Base-by-base conservation (phyloP, 2,888 invertebrate genomes). In the Fragum whitleyi region DNA sequence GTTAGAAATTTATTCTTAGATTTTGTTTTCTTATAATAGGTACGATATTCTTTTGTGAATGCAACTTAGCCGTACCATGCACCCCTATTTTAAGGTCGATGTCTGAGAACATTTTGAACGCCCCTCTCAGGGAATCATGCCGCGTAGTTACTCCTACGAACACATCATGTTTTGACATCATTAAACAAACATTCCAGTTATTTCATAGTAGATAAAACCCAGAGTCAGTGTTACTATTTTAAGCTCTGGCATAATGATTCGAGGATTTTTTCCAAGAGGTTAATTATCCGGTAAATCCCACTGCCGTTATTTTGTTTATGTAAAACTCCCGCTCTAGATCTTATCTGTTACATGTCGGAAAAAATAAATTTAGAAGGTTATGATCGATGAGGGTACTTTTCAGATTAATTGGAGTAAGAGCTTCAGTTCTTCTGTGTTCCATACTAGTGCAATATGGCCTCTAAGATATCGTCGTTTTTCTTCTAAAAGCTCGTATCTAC, bases 151-250 rank as follows among this genome's bases (percentile, higher is more conserved):
- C 65, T 65, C 65, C 65, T 47, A 47, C 47, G 47, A 47, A 47
- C 26, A 65, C 65, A 65, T 65, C 42, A 65, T 36, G 42, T 65
- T 21, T 39, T 65, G 65, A 6, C 65, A 65, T 65, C 65, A 65
- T 65, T 42, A 65, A 65, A 42, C 65, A 65, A 65, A 42, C 65
- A 42, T 65, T 65, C 65, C 19, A 42, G 65, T 65, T 65, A 65
- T 65, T 65, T 42, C 65, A 65, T 65, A 65, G 65, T 65, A 65
- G 65, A 65, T 65, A 65, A 65, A 65, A 65, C 32, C 65, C 42
- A 42, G 65, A 61, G 42, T 16, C 65, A 6, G n/a, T 42, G 65
- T 65, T 65, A 65, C 65, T 65, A 65, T 42, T 65, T 65, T 65
- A 36, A 36, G 65, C 42, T 19, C 42, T 26, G 65, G n/a, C 65